Percentiles rank a stretch among this genome's conserved stretches.
Evolutionary conservation across 2,113 vertebrate species (phyloP).

Genomic region (Castor canadensis): DNA sequence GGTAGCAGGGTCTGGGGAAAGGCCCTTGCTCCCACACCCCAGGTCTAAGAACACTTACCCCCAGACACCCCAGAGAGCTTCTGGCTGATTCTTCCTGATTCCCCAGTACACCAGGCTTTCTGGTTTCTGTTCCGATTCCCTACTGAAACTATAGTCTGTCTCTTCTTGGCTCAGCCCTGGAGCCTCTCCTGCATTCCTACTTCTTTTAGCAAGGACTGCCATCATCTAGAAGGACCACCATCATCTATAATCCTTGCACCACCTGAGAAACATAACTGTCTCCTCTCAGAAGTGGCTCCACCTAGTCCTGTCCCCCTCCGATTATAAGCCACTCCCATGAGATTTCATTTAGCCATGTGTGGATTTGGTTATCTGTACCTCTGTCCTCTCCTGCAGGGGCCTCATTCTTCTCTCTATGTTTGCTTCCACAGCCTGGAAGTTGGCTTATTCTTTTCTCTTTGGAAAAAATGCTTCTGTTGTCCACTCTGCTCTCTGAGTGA

Average conservation of each 20-base stretch:
- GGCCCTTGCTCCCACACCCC: background rate
- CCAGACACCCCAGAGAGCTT: background rate
- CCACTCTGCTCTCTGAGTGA: background rate
- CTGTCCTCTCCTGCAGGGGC: background rate
- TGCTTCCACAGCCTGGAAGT: background rate
- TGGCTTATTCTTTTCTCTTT: background rate
- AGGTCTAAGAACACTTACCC: background rate
- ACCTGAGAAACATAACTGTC: background rate
- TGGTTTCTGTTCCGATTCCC: background rate
- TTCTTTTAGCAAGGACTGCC: background rate
- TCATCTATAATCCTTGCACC: background rate
- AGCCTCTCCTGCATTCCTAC: background rate
- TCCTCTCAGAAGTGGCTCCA: background rate
- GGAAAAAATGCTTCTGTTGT: background rate
- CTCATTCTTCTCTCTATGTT: background rate
- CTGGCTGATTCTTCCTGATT: background rate
- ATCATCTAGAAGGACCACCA: background rate
- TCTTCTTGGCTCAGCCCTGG: background rate
- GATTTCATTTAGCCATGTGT: background rate
- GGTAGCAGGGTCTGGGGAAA: background rate
- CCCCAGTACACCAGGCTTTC: background rate
- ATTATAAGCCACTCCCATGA: background rate
- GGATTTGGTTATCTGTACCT: background rate
- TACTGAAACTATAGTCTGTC: background rate
- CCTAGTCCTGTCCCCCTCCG: background rate